phyloP scores from a whole-genome alignment of 2,113 vertebrate species.

The Megaceryle torquata region DNA sequence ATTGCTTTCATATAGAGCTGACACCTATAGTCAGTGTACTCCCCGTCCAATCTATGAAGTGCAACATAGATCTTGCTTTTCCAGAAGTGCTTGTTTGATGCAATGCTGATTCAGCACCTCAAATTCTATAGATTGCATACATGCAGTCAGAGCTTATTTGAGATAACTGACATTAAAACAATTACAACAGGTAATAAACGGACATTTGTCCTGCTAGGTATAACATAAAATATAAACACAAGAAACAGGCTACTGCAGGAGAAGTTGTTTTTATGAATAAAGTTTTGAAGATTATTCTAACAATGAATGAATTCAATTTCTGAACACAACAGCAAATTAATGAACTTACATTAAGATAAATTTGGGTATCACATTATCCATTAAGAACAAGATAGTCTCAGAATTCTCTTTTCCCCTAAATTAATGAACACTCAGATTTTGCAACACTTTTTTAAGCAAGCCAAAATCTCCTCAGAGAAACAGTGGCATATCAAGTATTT shows the following conservation, averaged over 20 bases:
- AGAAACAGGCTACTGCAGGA: background rate
- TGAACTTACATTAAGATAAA: background rate
- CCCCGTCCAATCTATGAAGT: conserved; percentile 1
- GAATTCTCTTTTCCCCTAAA: background rate
- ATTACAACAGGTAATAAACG: background rate
- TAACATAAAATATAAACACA: background rate
- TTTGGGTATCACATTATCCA: too few species aligned
- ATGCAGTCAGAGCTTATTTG: background rate
- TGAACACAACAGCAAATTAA: background rate
- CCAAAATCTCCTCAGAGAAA: background rate
- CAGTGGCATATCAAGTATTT: background rate
- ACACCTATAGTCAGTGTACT: background rate
- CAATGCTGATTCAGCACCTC: conserved; percentile 22
- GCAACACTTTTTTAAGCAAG: background rate
- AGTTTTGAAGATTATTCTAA: background rate
- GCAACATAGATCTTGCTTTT: background rate
- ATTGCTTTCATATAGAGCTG: background rate
- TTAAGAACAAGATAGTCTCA: too few species aligned
- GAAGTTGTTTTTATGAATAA: background rate
- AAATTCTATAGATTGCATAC: background rate
- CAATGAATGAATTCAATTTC: background rate
- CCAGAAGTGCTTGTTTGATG: background rate
- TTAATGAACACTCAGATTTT: background rate
- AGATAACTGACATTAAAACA: background rate
- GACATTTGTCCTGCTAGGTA: background rate